Base-by-base conservation (phyloP, 2,113 vertebrate species). In the Centropristis striata region DNA sequence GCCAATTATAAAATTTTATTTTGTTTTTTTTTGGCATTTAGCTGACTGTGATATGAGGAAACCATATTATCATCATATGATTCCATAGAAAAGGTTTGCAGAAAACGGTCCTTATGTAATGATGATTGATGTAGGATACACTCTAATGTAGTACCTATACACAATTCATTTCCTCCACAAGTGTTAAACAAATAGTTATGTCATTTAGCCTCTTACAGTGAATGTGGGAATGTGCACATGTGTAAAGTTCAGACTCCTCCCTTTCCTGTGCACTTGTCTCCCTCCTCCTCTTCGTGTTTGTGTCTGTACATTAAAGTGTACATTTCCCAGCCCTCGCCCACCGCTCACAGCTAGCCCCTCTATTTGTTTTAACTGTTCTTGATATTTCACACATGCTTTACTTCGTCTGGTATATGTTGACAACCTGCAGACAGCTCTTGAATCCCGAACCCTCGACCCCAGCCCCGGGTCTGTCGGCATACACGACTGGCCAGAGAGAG, bases 341-440 rank as follows among this genome's bases (percentile, higher is more conserved):
- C 65, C 84, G 2, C 32, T 73, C 74, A 18, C 79, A 59, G 75
- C 70, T 11, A 41, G 12, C 15, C 68, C 63, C 68, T 75, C 63
- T 92, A 39, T 94, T 93, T 92, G 88, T 90, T 88, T 85, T 82
- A 44, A 81, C 72, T 67, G 71, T 69, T 80, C 89, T 41, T 78
- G 91, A 92, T 85, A 92, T 94, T 94, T 95, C 94, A 88, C 93
- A 95, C 80, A 15, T 86, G 86, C 87, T 78, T 18, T 55, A 53
- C 83, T 59, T 78, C 9, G 61, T 83, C 89, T 86, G 82, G 42
- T 41, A 23, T 42, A 84, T 84, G 71, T 76, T 83, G 89, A 93
- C 90, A 86, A 80, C 80, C 81, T 50, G 81, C 78, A 88, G 87
- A 93, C 91, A 82, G 78, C 55, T 49, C 51, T 28, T 36, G 64